phyloP scores from a whole-genome alignment of 2,113 vertebrate species.

The Bubo scandiacus region DNA sequence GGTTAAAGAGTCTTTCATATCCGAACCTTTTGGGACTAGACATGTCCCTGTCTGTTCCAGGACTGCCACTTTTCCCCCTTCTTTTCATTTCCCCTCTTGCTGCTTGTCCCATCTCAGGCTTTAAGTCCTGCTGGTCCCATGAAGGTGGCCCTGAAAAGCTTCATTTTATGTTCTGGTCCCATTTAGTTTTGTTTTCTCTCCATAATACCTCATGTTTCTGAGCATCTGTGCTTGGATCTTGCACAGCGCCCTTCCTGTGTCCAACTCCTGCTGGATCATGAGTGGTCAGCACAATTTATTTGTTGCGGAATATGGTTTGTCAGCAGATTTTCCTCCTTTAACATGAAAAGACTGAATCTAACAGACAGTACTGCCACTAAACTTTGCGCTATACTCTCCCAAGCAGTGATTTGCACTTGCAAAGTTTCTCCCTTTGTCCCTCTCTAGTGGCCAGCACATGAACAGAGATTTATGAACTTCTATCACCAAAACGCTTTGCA shows the following conservation, averaged over 20 bases:
- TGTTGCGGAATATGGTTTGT: neutral
- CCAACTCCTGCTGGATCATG: neutral
- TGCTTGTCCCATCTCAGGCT: neutral
- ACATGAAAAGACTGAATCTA: neutral
- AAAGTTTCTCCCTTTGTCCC: neutral
- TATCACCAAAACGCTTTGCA: neutral
- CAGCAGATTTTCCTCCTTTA: slow-evolving; percentile 15
- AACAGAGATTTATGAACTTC: neutral
- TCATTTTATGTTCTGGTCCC: neutral
- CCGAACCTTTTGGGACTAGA: neutral
- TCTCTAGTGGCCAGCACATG: neutral
- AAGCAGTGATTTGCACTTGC: neutral
- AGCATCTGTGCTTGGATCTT: neutral
- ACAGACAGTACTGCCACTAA: neutral
- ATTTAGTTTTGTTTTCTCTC: neutral
- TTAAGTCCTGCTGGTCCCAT: neutral
- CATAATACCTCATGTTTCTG: accelerated
- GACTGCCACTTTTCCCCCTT: neutral
- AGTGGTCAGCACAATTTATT: slow-evolving; percentile 1
- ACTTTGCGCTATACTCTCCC: neutral
- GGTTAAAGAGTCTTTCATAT: neutral
- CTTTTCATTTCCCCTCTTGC: neutral
- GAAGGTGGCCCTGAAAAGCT: neutral
- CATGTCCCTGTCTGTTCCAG: neutral
- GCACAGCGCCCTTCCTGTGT: neutral